Evolutionary conservation across 2,797 vertebrate species (phyloP), one percentile per base, ranked within the genome.

Genomic region (Picus viridis): DNA sequence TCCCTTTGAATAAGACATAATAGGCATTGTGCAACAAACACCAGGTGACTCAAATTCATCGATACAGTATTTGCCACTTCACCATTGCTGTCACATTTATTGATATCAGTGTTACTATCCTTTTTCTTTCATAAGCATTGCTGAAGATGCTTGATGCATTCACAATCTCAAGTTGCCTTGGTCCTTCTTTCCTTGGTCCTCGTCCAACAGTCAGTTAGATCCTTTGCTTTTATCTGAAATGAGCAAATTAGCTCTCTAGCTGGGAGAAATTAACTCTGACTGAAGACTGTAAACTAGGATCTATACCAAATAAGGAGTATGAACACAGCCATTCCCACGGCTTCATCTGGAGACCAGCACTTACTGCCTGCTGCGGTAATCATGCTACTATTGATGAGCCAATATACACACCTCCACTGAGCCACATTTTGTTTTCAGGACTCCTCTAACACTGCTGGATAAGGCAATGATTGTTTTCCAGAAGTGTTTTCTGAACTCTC

Each of bases 91-190:
- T 54, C 1, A 1, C 58, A 83, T 71, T 16, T 64, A 83, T 49
- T 1, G 9, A 51, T 77, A 30, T 3, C 6, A 54, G 1, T 0
- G 0, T 10, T 39, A 2, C 8, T 10, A 5, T 15, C 2, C 11
- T 7, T 9, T 27, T 8, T 2, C 7, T 43, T 24, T 49, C 26
- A 10, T 15, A 36, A 7, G 0, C 3, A 3, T 24, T 76, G 7
- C 19, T 63, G 26, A 27, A 49, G 57, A 17, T 30, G 16, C 6
- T 51, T 19, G 5, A 7, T 56, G 11, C 17, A n/a, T 88, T 91
- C 26, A 3, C 24, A 13, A 4, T 27, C 30, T n/a, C 24, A 45
- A 39, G 16, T 53, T 68, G 20, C 12, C 15, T 32, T 47, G 23
- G 5, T 18, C 8, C 15, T 30, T 73, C 11, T 78, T 81, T 29